Evolutionary conservation across 1,140 invertebrate genomes (phyloP), one percentile per base, ranked within the genome.

Genomic region (Bombus pyrosoma): DNA sequence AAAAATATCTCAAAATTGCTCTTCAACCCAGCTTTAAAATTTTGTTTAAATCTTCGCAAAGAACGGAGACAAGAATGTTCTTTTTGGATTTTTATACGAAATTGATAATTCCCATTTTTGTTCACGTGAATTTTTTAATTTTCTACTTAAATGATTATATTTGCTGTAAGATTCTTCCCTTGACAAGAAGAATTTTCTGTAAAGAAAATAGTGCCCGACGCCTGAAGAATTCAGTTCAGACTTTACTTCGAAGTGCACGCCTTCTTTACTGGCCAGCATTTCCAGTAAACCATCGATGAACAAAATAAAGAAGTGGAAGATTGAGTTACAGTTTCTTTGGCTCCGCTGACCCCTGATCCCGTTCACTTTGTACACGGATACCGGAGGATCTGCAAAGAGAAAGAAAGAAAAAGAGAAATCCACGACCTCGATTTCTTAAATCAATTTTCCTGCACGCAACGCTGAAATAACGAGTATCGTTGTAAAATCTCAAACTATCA

Each of bases 281-380:
- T 57, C 34, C 47, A 76, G 53, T 43, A 57, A 53, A 47, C n/a
- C 41, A 43, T 47, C 72, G 41, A 57, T 76, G 74, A 57, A 59
- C 47, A 59, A 76, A 76, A 76, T 76, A 59, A 76, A 37, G 74
- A 76, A 76, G 47, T 59, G 25, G 25, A 57, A 28, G 74, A 76
- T 76, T 57, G 53, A 76, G 47, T 76, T 76, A 76, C 47, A 76
- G 74, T 76, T 76, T 37, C 74, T 76, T 59, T 34, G 47, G 15
- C 74, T 76, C 47, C 25, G 8, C 74, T 57, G 53, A 76, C 74
- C 74, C 2, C 47, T 76, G 43, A 57, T 76, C 74, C 47, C 34
- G 25, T 76, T 76, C 74, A 59, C 47, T 57, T 76, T 34, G 47
- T 76, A 37, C 53, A 76, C 32, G 22, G 73, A 75, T 47, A 59